A percentile compares a stretch with the other conserved stretches of the same genome.
phyloP scores from a whole-genome alignment of 2,888 invertebrate species.

The Anodontia alba region DNA sequence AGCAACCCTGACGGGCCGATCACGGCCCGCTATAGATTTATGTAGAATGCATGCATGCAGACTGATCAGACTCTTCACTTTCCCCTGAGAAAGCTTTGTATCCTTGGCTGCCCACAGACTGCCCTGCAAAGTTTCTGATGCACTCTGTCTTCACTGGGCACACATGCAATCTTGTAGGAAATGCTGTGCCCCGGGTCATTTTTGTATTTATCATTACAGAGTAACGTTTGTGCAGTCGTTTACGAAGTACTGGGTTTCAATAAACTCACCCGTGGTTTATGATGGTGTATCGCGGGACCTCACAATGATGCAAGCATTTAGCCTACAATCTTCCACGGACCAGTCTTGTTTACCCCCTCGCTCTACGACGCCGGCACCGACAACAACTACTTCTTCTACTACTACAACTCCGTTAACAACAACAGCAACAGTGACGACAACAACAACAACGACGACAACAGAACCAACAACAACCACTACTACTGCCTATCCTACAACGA shows the following conservation, averaged over 20 bases:
- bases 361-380: slow-evolving; percentile 19
- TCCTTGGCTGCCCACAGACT: too few relatives aligned
- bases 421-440: slow-evolving; percentile 17
- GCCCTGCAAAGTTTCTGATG: too few relatives aligned
- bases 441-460: slow-evolving; percentile 23
- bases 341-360: slow-evolving; percentile 51
- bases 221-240: slow-evolving; percentile 71
- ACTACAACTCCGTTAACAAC: slow-evolving; percentile 15
- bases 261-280: slow-evolving; percentile 75
- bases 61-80: too few relatives aligned
- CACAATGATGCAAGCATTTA: slow-evolving; percentile 59
- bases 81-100: too few relatives aligned
- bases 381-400: slow-evolving; percentile 29
- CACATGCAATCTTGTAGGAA: too few relatives aligned
- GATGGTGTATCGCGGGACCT: slow-evolving; percentile 65
- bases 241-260: slow-evolving; percentile 71
- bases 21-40: too few relatives aligned
- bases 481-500: slow-evolving; percentile 24
- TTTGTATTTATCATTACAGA: too few relatives aligned
- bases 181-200: too few relatives aligned
- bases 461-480: slow-evolving; percentile 6
- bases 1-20: too few relatives aligned
- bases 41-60: too few relatives aligned
- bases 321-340: slow-evolving; percentile 53
- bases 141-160: too few relatives aligned